Evolutionary conservation across 2,113 vertebrate genomes (phyloP), one percentile per base, ranked within the genome.

Genomic region (Prinia subflava): DNA sequence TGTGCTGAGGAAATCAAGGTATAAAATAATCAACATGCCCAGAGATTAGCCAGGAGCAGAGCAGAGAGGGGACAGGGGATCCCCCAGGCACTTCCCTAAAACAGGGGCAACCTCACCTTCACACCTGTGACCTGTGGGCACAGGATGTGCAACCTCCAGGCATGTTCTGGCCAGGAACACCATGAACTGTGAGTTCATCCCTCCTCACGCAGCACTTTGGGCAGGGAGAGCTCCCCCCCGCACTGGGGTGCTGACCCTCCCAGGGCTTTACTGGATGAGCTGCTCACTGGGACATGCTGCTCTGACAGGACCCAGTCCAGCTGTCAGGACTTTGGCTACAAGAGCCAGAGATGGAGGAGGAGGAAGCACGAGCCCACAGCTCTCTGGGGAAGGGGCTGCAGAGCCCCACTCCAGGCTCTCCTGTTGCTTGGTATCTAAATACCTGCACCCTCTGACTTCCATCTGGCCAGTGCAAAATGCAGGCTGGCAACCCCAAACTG

Each of bases 301-400:
- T 42, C 42, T 20, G 53, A 31, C 3, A 15, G 59, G 14, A 33
- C 41, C 22, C 47, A 20, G 8, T 44, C 41, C 68, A 59, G 83
- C 55, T 25, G 2, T 2, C 2, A 8, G 46, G 39, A 31, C 41
- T 69, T 47, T 30, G 62, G 60, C 49, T 42, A 27, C n/a, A 73
- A 37, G 42, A 93, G 42, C 35, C 9, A 7, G 70, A 57, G 18
- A 53, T 4, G 44, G 44, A 55, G 33, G 39, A 87, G 25, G 28
- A 85, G 22, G 39, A 55, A 39, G 31, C 56, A 70, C 0, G 0
- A 67, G 39, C 41, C 37, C 10, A 4, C 0, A 0, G 35, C 18
- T 14, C 67, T 20, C 63, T 62, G 35, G 5, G 24, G 56, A 85
- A 84, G 41, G 13, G 30, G 52, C 31, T 70, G 24, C 50, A 75